Evolutionary conservation across 2,888 invertebrate genomes (phyloP).

Genomic region (Keiferia lycopersicella): DNA sequence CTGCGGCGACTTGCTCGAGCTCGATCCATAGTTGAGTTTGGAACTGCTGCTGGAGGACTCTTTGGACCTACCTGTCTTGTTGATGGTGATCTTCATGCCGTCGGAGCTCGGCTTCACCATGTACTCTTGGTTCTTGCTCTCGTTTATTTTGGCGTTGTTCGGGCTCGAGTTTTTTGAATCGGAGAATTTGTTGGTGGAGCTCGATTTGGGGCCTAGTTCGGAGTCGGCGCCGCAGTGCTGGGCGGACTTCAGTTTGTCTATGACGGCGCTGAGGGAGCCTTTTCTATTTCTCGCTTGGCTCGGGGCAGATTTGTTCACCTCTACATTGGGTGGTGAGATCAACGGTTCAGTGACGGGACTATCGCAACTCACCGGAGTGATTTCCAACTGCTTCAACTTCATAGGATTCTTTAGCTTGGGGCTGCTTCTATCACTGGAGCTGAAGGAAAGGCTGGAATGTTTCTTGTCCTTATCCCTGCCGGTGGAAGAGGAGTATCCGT

Average conservation of each 20-base stretch:
- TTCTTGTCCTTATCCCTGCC: constrained; percentile 81
- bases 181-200: constrained; percentile 72
- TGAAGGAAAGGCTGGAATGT: constrained; percentile 74
- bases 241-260: constrained; percentile 91
- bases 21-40: constrained; percentile 69
- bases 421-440: constrained; percentile 80
- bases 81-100: constrained; percentile 95
- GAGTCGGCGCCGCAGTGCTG: constrained; percentile 84
- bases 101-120: constrained; percentile 95
- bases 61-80: constrained; percentile 89
- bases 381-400: constrained; percentile 86
- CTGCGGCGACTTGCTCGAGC: constrained; percentile 72
- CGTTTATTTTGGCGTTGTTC: constrained; percentile 62
- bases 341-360: constrained; percentile 68
- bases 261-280: constrained; percentile 90
- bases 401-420: constrained; percentile 85
- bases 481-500: constrained; percentile 67
- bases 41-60: constrained; percentile 81
- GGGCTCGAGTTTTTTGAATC: constrained; percentile 72
- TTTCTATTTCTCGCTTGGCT: constrained; percentile 85
- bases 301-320: constrained; percentile 82
- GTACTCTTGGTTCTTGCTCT: constrained; percentile 89
- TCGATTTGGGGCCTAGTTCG: constrained; percentile 71
- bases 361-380: constrained; percentile 79
- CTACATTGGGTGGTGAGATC: constrained; percentile 78